Base-by-base conservation (phyloP, 2,888 invertebrate species). In the Hedya salicella region DNA sequence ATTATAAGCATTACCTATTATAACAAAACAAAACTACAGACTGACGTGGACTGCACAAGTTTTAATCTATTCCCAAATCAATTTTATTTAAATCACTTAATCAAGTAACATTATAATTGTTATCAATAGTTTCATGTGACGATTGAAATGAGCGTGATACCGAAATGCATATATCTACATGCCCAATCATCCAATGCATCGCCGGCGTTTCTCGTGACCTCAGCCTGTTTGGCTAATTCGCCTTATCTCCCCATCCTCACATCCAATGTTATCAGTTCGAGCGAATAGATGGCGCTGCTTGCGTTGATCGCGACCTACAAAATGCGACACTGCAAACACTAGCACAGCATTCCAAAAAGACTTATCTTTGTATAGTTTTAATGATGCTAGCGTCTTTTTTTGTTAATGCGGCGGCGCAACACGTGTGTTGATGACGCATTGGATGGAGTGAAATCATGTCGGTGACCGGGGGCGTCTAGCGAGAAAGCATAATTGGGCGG, bases 261-360 rank as follows among this genome's bases (percentile, higher is more conserved):
- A 57, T 53, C 21, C 52, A 53, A 65, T 65, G 46, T 60, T 65
- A 60, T 60, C 59, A 53, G 17, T 59, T 53, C 6, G 16, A 11
- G 13, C 14, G 30, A 17, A 60, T 56, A 68, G 68, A 64, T 64
- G 68, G 64, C 68, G 68, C 56, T 14, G 61, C 40, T 14, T 19
- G 46, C 11, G 25, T 25, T 6, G 46, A 59, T 54, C 67, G 57
- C 62, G 62, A 36, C 30, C 49, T 57, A 44, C 56, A 57, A 57
- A 56, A 42, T 61, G 61, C 61, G 61, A 50, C 30, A 50, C 25
- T 50, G 50, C 40, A 50, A 50, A 30, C 52, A 53, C 42, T 53
- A 14, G n/a, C 3, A 9, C 11, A 14, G 14, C 44, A 46, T 57
- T 57, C 19, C 19, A 19, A 19, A 32, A 57, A n/a, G 57, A 4